A percentile compares a stretch with the other conserved stretches of the same genome.
These are phyloP conservation scores for Amblyjoppa proteus DNA, from an alignment of 2,888 invertebrate genomes.

Conservation along the genomic window DNA sequence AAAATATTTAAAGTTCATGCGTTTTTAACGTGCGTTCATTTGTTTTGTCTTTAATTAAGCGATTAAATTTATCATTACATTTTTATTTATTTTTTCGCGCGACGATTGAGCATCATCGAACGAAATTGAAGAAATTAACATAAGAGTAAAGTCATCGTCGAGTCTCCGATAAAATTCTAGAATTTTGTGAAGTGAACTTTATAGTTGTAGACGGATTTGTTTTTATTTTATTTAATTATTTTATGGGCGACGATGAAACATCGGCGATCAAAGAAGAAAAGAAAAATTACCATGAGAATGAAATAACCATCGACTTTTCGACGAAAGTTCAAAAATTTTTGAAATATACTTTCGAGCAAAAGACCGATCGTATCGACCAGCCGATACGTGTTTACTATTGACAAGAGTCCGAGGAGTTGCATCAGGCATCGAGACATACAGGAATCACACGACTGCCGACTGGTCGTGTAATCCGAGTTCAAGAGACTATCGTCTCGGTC, in stretches of 20 bases:
- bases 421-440: constrained; percentile 18
- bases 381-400: constrained; percentile 40
- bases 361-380: constrained; percentile 32
- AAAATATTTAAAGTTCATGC: too few relatives aligned
- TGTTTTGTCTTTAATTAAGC: too few relatives aligned
- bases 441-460: constrained; percentile 10
- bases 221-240: too few relatives aligned
- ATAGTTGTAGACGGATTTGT: too few relatives aligned
- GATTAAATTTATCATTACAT: neutral
- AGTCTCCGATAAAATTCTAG: neutral
- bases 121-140: neutral
- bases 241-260: too few relatives aligned
- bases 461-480: constrained; percentile 44
- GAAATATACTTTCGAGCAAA: constrained; percentile 17
- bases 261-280: neutral
- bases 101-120: neutral
- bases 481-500: constrained; percentile 46
- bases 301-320: too few relatives aligned
- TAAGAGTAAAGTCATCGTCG: neutral
- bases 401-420: constrained; percentile 44
- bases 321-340: neutral
- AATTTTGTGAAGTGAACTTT: neutral
- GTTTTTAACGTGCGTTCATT: too few relatives aligned
- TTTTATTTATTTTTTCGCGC: neutral
- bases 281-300: neutral